Evolutionary conservation across 92 coral and sea anemone genomes (phyloP).

Genomic region (Zoanthus sansibaricus): DNA sequence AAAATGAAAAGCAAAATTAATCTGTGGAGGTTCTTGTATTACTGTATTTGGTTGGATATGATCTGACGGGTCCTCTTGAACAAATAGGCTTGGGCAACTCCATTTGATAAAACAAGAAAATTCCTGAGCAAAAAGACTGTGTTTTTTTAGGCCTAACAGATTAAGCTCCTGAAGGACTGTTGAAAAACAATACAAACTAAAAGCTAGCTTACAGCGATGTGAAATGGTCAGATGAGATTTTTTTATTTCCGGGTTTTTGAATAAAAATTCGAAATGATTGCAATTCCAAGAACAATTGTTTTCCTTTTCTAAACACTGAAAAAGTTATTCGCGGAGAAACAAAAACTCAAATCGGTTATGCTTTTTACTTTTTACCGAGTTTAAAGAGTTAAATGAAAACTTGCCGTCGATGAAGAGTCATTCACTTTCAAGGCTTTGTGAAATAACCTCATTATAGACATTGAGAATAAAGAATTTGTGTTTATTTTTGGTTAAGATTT

Average conservation of each 20-base stretch:
- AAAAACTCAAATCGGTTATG: not conserved
- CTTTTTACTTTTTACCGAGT: not conserved
- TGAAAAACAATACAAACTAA: not conserved
- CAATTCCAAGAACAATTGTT: not conserved
- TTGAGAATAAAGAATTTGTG: not conserved
- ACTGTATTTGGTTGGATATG: not conserved
- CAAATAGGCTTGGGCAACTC: not conserved
- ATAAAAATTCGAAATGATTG: not conserved
- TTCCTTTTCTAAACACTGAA: not conserved
- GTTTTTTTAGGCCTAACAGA: not conserved
- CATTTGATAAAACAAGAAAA: not conserved
- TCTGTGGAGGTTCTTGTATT: not conserved
- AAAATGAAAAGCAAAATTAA: not conserved
- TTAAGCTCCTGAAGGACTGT: not conserved
- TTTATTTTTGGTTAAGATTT: constrained; percentile 17
- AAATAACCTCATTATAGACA: not conserved
- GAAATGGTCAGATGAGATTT: not conserved
- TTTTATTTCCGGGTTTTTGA: constrained; percentile 31
- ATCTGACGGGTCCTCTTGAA: not conserved
- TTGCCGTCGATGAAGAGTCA: not conserved
- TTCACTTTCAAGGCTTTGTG: not conserved
- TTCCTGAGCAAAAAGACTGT: not conserved
- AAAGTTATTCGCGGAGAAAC: not conserved
- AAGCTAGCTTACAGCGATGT: constrained; percentile 12
- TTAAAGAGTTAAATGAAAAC: not conserved